Evolutionary conservation across 2,888 invertebrate genomes (phyloP), one percentile per base, ranked within the genome.

Genomic region (Hirtodrosophila trivittata): DNA sequence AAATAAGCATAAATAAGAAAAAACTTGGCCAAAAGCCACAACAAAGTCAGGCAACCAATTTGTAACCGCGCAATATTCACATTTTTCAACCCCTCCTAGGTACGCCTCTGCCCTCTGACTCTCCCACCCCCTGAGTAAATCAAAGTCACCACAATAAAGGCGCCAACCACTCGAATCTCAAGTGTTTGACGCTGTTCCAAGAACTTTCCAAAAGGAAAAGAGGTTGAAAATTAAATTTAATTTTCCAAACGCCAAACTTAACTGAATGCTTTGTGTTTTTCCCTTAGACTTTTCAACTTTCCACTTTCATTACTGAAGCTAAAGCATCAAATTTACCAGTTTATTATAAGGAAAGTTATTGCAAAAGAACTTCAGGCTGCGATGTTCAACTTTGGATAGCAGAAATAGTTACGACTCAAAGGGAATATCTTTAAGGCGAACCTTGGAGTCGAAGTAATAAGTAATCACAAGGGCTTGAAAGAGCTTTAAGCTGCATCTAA

Each of bases 101-200:
- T n/a, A n/a, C n/a, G n/a, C n/a, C n/a, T n/a, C n/a, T n/a, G n/a
- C n/a, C 16, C 12, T 10, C 5, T 1, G 0, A n/a, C 14, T 18
- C 9, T 8, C 10, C 0, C 16, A 5, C 4, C 30, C 7, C 0
- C 46, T n/a, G 12, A 33, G 21, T 21, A 14, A 18, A 16, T 28
- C 41, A 45, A 49, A 47, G 45, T 45, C 47, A 68, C 86, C 86
- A 83, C 78, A 78, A 78, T 59, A 85, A 78, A 85, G 83, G 65
- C 66, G 47, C 1, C 37, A 49, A 51, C 35, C 57, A 55, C 57
- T 65, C 13, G 38, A 7, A 49, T 57, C 28, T 42, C 28, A 46
- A 64, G 64, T 57, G 33, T 16, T 58, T 64, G 49, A 30, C 37
- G 59, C 57, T 43, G 26, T 45, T 66, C 49, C 58, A 46, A 38